These are phyloP conservation scores for Apocrypta bakeri DNA, from an alignment of 1,140 invertebrate genomes.

Conservation along the genomic window DNA sequence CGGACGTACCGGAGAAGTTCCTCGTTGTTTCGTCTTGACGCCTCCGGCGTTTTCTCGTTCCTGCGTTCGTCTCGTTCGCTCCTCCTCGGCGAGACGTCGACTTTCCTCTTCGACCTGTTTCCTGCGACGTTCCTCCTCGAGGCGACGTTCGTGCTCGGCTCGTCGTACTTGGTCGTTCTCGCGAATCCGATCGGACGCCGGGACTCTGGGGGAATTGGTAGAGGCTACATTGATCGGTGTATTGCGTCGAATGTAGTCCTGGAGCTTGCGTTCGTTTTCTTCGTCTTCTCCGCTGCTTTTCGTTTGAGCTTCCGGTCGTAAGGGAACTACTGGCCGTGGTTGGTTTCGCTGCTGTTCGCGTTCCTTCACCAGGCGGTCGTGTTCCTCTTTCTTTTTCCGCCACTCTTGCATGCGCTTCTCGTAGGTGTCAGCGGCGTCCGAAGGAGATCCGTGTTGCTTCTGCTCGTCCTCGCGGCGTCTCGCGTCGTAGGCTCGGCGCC, in stretches of 20 bases:
- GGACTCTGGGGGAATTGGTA: no score
- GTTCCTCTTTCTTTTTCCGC: conserved; percentile 13
- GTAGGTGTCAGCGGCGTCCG: neutral
- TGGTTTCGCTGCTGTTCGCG: neutral
- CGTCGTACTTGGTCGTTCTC: conserved; percentile 51
- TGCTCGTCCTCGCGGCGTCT: neutral
- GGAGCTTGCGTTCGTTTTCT: conserved; percentile 55
- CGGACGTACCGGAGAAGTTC: neutral
- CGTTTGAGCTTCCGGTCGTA: neutral
- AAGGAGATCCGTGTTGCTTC: conserved; percentile 16
- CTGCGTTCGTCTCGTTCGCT: neutral
- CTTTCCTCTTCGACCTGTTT: neutral
- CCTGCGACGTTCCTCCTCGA: neutral
- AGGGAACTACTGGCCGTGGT: neutral
- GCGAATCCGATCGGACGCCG: conserved; percentile 13
- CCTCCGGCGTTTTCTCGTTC: neutral
- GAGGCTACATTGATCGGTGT: conserved; percentile 49
- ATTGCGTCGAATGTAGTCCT: conserved; percentile 66
- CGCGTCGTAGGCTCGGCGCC: neutral
- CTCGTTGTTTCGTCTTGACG: neutral
- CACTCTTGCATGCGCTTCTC: conserved; percentile 24
- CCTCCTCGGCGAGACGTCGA: neutral
- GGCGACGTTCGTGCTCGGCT: neutral
- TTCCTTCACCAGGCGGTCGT: conserved; percentile 15
- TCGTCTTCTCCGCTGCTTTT: neutral